phyloP scores from a whole-genome alignment of 2,113 vertebrate species.

The Mesembrinibis cayennensis region DNA sequence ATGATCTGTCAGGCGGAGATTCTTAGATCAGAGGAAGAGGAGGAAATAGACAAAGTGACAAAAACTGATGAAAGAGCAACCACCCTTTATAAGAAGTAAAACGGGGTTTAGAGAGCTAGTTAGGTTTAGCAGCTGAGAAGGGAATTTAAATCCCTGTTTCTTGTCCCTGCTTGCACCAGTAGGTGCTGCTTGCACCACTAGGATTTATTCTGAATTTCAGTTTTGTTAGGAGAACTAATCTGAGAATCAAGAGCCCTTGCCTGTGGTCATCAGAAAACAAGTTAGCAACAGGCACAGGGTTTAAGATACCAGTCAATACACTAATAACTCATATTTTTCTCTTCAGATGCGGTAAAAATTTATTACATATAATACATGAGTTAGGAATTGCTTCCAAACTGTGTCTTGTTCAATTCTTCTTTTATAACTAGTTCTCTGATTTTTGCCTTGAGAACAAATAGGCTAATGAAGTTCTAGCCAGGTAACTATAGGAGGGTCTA shows the following conservation, averaged over 20 bases:
- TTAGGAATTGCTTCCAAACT: neutral
- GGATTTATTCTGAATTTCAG: neutral
- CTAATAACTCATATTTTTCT: neutral
- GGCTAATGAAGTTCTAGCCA: neutral
- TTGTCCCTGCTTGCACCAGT: neutral
- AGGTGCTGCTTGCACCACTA: neutral
- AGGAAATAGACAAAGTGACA: neutral
- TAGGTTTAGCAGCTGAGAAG: neutral
- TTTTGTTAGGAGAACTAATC: neutral
- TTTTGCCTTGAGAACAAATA: neutral
- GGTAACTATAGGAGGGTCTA: neutral
- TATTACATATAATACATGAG: neutral
- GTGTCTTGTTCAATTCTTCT: neutral
- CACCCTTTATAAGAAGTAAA: neutral
- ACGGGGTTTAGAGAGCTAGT: neutral
- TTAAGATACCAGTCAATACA: neutral
- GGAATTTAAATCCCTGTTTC: neutral
- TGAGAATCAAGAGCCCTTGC: neutral
- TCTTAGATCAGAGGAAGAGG: neutral
- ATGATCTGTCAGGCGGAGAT: neutral
- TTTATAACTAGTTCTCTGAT: neutral
- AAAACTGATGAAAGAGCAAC: neutral
- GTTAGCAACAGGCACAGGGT: neutral
- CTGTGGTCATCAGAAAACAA: neutral
- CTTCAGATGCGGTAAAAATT: neutral